Conservation (phyloP, 2,113 vertebrate genomes). For the Microcebus murinus region DNA sequence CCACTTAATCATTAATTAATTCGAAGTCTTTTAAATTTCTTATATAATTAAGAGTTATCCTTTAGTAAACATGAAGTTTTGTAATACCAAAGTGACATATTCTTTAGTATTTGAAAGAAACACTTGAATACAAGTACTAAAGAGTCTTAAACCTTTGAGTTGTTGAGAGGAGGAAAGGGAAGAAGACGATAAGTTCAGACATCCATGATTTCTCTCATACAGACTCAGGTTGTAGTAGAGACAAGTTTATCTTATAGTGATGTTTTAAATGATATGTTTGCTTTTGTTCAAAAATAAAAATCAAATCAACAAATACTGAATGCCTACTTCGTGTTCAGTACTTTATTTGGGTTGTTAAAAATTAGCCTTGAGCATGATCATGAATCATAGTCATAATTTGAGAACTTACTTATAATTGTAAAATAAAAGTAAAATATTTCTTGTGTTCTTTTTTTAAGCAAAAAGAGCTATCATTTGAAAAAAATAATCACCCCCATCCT, state of each 20-base stretch:
- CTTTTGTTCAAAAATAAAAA: constrained; percentile 46
- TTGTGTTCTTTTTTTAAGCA: constrained; percentile 42
- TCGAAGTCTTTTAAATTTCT: background rate
- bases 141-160: background rate
- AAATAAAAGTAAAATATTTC: constrained; percentile 46
- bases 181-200: background rate
- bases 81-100: background rate
- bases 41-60: constrained; percentile 23
- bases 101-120: constrained; percentile 21
- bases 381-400: constrained; percentile 52
- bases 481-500: background rate
- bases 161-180: background rate
- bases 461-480: background rate
- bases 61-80: background rate
- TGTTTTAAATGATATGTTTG: constrained; percentile 19
- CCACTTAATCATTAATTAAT: constrained; percentile 24
- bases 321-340: constrained; percentile 11
- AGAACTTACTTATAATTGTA: constrained; percentile 56
- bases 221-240: background rate
- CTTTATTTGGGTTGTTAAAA: constrained; percentile 60
- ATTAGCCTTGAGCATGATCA: constrained; percentile 37
- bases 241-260: background rate
- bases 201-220: background rate
- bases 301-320: background rate
- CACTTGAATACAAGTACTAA: background rate